Evolutionary conservation across 1,140 invertebrate species (phyloP).

Genomic region (Magallana gigas): DNA sequence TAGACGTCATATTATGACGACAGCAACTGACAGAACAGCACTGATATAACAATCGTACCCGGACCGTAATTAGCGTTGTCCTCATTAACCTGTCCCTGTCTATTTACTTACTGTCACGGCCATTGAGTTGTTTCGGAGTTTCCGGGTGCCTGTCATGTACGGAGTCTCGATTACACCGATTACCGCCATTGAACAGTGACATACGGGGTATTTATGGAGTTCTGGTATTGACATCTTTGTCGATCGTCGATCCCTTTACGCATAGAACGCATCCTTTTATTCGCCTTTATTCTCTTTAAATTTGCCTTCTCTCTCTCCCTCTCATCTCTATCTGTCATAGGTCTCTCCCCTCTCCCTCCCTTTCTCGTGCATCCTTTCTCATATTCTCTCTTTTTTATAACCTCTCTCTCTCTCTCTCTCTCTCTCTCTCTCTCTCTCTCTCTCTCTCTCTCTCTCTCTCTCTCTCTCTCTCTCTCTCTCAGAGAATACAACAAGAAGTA

Average conservation of each 20-base stretch:
- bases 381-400: neutral
- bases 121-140: neutral
- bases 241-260: neutral
- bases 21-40: no score
- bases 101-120: neutral
- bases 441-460: no score
- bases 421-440: no score
- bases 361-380: neutral
- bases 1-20: no score
- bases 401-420: neutral
- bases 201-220: neutral
- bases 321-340: neutral
- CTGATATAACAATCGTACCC: no score
- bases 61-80: neutral
- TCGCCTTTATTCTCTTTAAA: neutral
- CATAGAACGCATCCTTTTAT: neutral
- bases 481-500: no score
- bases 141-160: neutral
- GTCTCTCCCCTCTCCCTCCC: neutral
- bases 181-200: neutral
- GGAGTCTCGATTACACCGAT: conserved; percentile 12
- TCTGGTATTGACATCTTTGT: neutral
- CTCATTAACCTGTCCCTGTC: neutral
- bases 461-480: no score
- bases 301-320: neutral